phyloP scores from a whole-genome alignment of 2,113 vertebrate species.

The Festucalex cinctus region DNA sequence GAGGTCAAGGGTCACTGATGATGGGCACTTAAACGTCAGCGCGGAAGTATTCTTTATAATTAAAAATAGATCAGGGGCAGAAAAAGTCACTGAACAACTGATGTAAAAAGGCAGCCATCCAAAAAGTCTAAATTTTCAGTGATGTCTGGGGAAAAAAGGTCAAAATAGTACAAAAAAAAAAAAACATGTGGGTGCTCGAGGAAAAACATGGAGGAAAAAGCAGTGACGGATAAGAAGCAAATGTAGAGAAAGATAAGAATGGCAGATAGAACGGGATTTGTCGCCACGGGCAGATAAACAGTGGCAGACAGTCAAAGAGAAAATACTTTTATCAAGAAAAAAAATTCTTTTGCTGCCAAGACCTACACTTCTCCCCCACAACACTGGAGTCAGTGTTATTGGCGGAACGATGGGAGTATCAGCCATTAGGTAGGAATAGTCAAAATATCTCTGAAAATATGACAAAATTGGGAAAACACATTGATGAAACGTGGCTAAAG shows the following conservation, averaged over 20 bases:
- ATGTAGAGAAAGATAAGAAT: constrained; percentile 65
- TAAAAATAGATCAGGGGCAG: constrained; percentile 47
- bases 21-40: constrained; percentile 44
- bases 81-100: constrained; percentile 31
- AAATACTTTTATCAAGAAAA: constrained; percentile 62
- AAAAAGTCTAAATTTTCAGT: constrained; percentile 53
- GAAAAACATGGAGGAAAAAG: constrained; percentile 82
- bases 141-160: constrained; percentile 55
- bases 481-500: not conserved
- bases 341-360: constrained; percentile 46
- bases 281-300: constrained; percentile 62
- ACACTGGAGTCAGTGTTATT: constrained; percentile 2
- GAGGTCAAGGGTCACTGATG: constrained; percentile 68
- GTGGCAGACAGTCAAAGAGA: constrained; percentile 63
- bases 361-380: constrained; percentile 34
- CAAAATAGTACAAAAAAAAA: constrained; percentile 63
- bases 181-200: constrained; percentile 78
- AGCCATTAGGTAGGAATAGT: not conserved
- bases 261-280: constrained; percentile 61
- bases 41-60: constrained; percentile 15
- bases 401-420: not conserved
- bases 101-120: constrained; percentile 40
- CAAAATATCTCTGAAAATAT: constrained; percentile 7
- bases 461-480: constrained; percentile 10
- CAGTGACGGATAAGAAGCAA: constrained; percentile 87